phyloP scores from a whole-genome alignment of 2,888 invertebrate species.

The Nephrotoma flavescens region DNA sequence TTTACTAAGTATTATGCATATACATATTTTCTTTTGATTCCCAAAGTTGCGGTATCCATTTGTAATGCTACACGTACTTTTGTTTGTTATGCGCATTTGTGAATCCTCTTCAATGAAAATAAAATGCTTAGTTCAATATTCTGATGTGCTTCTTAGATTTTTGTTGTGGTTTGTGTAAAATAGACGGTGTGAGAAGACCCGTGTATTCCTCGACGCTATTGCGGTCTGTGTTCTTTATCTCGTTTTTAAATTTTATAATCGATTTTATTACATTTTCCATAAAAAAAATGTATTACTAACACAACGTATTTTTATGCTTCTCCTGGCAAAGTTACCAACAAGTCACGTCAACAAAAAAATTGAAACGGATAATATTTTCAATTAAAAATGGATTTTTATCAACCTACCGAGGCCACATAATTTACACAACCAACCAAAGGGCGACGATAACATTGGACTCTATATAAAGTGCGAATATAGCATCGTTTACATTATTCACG shows the following conservation, averaged over 20 bases:
- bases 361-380: neutral
- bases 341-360: neutral
- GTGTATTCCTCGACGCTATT: neutral
- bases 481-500: neutral
- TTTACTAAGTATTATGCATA: neutral
- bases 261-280: neutral
- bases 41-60: neutral
- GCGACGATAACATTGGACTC: neutral
- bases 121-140: neutral
- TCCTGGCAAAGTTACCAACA: neutral
- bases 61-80: neutral
- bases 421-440: neutral
- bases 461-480: neutral
- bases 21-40: neutral
- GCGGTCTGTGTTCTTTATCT: neutral
- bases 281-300: neutral
- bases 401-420: neutral
- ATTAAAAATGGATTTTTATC: neutral
- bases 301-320: neutral
- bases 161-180: neutral
- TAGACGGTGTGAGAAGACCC: neutral
- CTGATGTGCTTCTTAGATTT: neutral
- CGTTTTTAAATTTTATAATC: neutral
- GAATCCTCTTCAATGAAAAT: neutral
- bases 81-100: neutral